phyloP scores from a whole-genome alignment of 1,140 invertebrate species.

The Doryteuthis pealeii region DNA sequence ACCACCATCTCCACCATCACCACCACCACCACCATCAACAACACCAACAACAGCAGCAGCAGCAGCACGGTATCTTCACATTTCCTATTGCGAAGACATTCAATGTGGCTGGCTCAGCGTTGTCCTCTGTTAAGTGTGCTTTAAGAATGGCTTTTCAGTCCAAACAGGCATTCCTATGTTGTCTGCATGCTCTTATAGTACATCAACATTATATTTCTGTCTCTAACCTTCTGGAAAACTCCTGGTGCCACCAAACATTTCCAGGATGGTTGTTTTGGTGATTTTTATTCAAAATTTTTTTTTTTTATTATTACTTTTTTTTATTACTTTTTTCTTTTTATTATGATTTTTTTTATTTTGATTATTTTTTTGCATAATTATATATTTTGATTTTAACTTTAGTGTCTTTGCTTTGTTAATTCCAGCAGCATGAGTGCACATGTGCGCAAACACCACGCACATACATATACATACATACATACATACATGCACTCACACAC shows the following conservation, averaged over 20 bases:
- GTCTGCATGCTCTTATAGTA: conserved; percentile 4
- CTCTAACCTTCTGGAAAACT: conserved; percentile 8
- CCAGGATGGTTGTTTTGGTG: neutral
- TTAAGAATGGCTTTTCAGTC: conserved; percentile 9
- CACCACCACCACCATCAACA: conserved; percentile 19
- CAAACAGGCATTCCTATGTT: neutral
- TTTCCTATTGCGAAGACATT: conserved; percentile 1
- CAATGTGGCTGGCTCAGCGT: conserved; percentile 7
- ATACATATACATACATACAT: too few species aligned
- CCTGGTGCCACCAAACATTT: neutral
- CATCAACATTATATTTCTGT: conserved; percentile 2
- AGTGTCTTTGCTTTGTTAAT: too few species aligned
- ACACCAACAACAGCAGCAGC: conserved; percentile 21
- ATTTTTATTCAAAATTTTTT: neutral
- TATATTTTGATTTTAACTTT: too few species aligned
- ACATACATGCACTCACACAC: too few species aligned
- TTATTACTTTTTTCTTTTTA: too few species aligned
- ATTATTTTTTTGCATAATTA: too few species aligned
- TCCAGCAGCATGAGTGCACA: too few species aligned
- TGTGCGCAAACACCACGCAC: too few species aligned
- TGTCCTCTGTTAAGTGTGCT: conserved; percentile 3
- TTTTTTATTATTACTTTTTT: too few species aligned
- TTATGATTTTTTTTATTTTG: too few species aligned
- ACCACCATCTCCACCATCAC: conserved; percentile 19
- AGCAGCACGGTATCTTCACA: conserved; percentile 20